phyloP scores from a whole-genome alignment of 1,140 invertebrate species.

The Zaprionus davidi region DNA sequence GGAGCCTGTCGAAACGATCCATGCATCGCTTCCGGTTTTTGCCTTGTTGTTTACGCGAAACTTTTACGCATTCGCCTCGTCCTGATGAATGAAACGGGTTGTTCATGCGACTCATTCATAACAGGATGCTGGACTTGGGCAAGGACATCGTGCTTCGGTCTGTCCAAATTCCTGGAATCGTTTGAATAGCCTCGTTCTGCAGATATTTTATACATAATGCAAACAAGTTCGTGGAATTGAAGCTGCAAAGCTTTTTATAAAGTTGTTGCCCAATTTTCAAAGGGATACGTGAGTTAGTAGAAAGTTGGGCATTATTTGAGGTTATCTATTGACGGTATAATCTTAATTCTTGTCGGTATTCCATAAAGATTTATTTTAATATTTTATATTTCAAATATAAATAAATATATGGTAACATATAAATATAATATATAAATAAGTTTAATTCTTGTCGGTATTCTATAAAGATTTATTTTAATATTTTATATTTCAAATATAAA shows the following conservation, averaged over 20 bases:
- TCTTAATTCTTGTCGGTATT: too few species aligned
- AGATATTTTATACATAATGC: not conserved
- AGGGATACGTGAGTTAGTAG: not conserved
- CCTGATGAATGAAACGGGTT: conserved; percentile 67
- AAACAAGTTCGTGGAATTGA: conserved; percentile 54
- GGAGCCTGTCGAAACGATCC: conserved; percentile 10
- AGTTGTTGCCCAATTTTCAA: too few species aligned
- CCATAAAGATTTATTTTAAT: too few species aligned
- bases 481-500: too few species aligned
- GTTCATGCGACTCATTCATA: conserved; percentile 40
- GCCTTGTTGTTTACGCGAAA: conserved; percentile 67
- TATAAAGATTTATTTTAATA: too few species aligned
- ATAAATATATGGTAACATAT: too few species aligned
- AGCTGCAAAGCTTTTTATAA: conserved; percentile 42
- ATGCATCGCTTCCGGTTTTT: conserved; percentile 56
- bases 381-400: too few species aligned
- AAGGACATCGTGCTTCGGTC: conserved; percentile 51
- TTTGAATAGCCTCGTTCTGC: conserved; percentile 46
- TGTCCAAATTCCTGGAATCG: conserved; percentile 61
- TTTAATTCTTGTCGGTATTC: too few species aligned
- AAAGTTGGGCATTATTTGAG: not conserved
- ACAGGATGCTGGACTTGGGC: conserved; percentile 67
- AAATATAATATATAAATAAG: too few species aligned
- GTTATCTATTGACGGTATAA: not conserved
- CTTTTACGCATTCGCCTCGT: conserved; percentile 59